A percentile compares a stretch with the other conserved stretches of the same genome.
phyloP scores from a whole-genome alignment of 2,797 vertebrate genomes.

The Mus minutoides region DNA sequence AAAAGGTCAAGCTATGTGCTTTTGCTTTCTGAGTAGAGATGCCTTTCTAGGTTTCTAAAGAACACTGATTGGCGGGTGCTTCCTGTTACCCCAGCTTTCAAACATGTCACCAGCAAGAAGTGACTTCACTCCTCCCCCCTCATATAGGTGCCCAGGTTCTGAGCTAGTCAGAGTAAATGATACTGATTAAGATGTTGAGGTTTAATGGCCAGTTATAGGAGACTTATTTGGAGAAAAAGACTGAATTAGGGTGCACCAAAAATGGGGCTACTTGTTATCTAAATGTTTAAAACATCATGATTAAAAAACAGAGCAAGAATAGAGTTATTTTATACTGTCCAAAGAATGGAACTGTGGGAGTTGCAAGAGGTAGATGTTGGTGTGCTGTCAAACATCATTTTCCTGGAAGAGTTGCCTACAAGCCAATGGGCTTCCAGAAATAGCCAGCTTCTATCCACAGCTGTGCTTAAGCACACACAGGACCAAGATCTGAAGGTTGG shows the following conservation, averaged over 20 bases:
- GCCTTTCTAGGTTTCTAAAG: neutral
- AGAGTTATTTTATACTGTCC: neutral
- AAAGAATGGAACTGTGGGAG: neutral
- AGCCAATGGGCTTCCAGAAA: neutral
- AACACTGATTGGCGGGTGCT: neutral
- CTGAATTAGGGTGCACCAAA: too few species aligned
- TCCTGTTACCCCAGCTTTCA: neutral
- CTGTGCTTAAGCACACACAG: neutral
- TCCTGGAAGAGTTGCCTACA: neutral
- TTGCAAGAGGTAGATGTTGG: neutral
- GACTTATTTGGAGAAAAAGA: neutral
- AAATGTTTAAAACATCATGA: neutral
- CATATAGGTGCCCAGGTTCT: neutral
- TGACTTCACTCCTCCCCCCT: neutral
- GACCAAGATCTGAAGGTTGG: accelerated
- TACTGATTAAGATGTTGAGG: neutral
- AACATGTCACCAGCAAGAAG: neutral
- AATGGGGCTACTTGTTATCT: neutral
- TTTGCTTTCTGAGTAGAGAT: conserved; percentile 61
- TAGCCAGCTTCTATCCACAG: neutral
- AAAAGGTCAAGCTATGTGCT: conserved; percentile 62
- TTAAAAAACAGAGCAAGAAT: neutral
- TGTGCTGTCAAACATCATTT: neutral
- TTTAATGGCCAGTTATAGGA: neutral
- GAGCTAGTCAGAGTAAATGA: neutral